Percentiles rank a stretch among this genome's conserved stretches.
Conservation (phyloP, 2,888 invertebrate genomes). For the Drosophila pseudotakahashii region DNA sequence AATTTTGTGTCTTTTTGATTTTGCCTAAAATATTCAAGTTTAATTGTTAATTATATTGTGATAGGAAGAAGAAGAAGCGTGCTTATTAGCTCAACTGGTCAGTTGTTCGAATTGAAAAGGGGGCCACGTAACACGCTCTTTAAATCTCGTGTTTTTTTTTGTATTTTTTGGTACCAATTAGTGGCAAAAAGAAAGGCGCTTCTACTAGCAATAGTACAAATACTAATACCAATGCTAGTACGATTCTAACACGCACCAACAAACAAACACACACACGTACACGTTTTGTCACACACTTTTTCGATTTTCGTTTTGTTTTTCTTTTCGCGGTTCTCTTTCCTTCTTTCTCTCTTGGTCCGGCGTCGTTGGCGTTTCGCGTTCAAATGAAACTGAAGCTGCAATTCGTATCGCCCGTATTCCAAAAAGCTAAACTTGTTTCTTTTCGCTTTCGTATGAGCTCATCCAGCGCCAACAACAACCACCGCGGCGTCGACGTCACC, state of each 20-base stretch:
- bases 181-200: constrained; percentile 33
- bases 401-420: constrained; percentile 47
- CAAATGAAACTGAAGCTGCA: constrained; percentile 69
- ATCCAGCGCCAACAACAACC: constrained; percentile 44
- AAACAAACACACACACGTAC: constrained; percentile 26
- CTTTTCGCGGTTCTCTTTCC: constrained; percentile 25
- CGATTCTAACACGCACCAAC: constrained; percentile 18
- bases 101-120: constrained; percentile 20
- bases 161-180: constrained; percentile 31
- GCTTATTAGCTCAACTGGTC: constrained; percentile 24
- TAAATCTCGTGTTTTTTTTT: background rate
- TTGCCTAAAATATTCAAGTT: background rate
- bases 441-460: constrained; percentile 70
- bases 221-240: constrained; percentile 2
- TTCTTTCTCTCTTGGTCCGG: constrained; percentile 39
- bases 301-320: constrained; percentile 10
- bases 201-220: constrained; percentile 2
- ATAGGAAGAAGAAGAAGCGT: constrained; percentile 15
- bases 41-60: background rate
- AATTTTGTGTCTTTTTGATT: constrained; percentile 35
- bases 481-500: constrained; percentile 19
- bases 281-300: constrained; percentile 52
- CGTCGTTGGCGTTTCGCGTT: constrained; percentile 61
- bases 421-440: constrained; percentile 76
- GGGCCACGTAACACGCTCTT: constrained; percentile 46